phyloP scores from a whole-genome alignment of 1,140 invertebrate species.

The Littorina saxatilis region DNA sequence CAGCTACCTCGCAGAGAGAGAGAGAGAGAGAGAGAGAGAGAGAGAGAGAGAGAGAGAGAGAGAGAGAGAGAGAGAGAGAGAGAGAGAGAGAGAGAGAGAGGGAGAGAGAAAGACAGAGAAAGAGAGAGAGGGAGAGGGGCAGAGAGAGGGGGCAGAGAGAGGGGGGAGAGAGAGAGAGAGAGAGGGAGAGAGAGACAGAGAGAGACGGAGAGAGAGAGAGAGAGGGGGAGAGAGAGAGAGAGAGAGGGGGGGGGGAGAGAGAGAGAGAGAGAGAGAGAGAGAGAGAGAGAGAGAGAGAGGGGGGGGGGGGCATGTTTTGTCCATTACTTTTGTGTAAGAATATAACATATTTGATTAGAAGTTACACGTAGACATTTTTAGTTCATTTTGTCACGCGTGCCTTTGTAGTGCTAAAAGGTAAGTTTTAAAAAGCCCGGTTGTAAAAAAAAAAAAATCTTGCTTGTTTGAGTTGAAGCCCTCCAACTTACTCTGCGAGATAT shows the following conservation, averaged over 20 bases:
- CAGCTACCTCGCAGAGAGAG: no score
- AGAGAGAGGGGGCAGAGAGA: neutral
- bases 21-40: neutral
- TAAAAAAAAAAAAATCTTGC: no score
- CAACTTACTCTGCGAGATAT: no score
- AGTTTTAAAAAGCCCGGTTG: no score
- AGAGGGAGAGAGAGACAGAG: neutral
- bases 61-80: neutral
- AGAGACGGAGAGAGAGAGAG: neutral
- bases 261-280: neutral
- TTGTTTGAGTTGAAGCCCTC: no score
- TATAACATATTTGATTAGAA: no score
- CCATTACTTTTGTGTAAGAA: no score
- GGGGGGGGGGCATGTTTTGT: no score
- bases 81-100: constrained; percentile 15
- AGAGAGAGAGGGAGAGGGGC: neutral
- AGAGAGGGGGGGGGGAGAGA: constrained; percentile 10
- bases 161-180: neutral
- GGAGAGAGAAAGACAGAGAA: constrained; percentile 4
- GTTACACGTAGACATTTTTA: no score
- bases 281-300: constrained; percentile 9
- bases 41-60: constrained; percentile 5
- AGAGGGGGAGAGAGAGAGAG: neutral
- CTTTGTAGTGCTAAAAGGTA: no score
- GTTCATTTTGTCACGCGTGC: no score